Conservation (phyloP, 2,888 invertebrate genomes). For the Monochamus alternatus region DNA sequence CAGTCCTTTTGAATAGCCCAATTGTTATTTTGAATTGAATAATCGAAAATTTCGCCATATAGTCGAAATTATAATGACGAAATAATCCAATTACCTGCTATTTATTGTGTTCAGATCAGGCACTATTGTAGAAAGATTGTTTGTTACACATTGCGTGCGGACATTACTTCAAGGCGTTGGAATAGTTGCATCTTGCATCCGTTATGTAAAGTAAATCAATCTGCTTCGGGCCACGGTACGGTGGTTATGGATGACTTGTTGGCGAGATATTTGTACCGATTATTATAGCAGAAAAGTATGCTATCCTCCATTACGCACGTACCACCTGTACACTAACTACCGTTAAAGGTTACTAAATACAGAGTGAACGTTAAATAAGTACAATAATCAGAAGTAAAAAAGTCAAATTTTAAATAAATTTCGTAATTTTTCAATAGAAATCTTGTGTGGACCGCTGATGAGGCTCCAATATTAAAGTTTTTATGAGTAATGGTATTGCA, state of each 20-base stretch:
- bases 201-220: slow-evolving; percentile 4
- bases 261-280: neutral
- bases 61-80: neutral
- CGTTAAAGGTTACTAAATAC: slow-evolving; percentile 5
- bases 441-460: too few relatives aligned
- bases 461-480: too few relatives aligned
- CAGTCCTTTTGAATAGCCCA: neutral
- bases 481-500: too few relatives aligned
- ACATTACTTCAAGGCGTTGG: neutral
- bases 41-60: neutral
- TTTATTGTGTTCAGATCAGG: neutral
- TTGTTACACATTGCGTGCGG: neutral
- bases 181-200: neutral
- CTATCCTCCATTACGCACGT: slow-evolving; percentile 5
- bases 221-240: neutral
- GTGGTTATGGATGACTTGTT: slow-evolving; percentile 8
- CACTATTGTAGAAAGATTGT: neutral
- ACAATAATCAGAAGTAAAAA: too few relatives aligned
- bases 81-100: neutral
- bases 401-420: too few relatives aligned
- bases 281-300: neutral
- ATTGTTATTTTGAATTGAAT: neutral
- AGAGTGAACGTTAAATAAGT: too few relatives aligned
- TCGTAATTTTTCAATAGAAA: too few relatives aligned
- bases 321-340: neutral